These are phyloP conservation scores for Gymnogyps californianus DNA, from an alignment of 2,113 vertebrate genomes.

Conservation along the genomic window DNA sequence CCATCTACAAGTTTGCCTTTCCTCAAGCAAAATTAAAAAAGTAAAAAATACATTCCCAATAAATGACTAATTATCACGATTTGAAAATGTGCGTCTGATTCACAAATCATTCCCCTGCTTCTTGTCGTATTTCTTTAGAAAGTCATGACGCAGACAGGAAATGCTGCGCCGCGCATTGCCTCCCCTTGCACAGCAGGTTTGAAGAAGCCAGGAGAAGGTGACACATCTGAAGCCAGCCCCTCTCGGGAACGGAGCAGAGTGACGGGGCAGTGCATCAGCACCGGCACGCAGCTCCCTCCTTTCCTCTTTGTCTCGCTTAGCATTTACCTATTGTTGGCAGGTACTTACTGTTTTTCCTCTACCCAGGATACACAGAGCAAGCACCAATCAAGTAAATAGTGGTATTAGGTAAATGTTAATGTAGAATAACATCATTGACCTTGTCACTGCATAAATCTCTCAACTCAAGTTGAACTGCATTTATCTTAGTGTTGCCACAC, in stretches of 20 bases:
- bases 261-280: neutral
- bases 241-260: neutral
- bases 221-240: neutral
- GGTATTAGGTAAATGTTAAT: neutral
- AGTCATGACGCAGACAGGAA: neutral
- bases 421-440: neutral
- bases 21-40: neutral
- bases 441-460: neutral
- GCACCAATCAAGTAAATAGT: neutral
- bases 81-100: neutral
- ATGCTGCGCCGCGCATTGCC: fast-evolving
- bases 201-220: neutral
- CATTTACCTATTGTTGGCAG: neutral
- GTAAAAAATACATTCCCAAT: neutral
- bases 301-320: neutral
- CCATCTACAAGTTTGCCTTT: neutral
- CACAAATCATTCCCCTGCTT: neutral
- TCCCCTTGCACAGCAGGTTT: neutral
- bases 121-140: neutral
- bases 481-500: neutral
- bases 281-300: fast-evolving
- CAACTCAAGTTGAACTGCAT: neutral
- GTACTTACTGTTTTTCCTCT: neutral
- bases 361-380: neutral
- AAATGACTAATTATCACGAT: neutral